Conservation (phyloP, 2,888 invertebrate species). For the Harpalus rubripes region DNA sequence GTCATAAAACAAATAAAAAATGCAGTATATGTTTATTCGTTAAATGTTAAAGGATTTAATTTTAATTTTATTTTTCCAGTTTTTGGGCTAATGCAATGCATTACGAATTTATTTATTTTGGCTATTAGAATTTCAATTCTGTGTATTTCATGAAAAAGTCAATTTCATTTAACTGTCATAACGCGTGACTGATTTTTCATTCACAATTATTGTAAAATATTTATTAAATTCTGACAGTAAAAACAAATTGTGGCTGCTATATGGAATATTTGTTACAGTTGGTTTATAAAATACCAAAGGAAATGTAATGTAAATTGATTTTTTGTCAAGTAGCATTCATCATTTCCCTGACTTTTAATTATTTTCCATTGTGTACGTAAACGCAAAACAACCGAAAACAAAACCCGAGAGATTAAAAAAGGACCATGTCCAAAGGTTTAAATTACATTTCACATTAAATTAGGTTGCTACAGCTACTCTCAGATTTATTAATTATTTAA, state of each 20-base stretch:
- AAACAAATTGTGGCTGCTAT: neutral
- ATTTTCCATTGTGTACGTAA: neutral
- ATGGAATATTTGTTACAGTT: constrained; percentile 6
- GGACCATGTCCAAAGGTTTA: too few relatives aligned
- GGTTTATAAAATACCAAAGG: constrained; percentile 6
- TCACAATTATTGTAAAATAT: neutral
- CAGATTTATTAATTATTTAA: too few relatives aligned
- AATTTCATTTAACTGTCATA: constrained; percentile 27
- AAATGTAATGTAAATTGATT: constrained; percentile 5
- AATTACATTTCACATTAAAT: too few relatives aligned
- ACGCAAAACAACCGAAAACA: too few relatives aligned
- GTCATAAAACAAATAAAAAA: neutral
- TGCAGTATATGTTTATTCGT: neutral
- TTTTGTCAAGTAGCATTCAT: neutral
- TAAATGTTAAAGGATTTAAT: constrained; percentile 6
- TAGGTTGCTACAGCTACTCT: too few relatives aligned
- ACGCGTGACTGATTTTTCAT: constrained; percentile 13
- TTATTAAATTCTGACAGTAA: neutral
- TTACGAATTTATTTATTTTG: constrained; percentile 25
- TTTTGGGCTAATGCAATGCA: neutral
- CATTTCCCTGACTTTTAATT: neutral
- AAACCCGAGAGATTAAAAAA: too few relatives aligned
- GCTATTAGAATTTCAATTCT: constrained; percentile 11
- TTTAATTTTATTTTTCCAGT: neutral
- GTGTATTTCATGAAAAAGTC: constrained; percentile 8